Evolutionary conservation across 2,888 invertebrate genomes (phyloP), one percentile per base, ranked within the genome.

Genomic region (Apodemia mormo): DNA sequence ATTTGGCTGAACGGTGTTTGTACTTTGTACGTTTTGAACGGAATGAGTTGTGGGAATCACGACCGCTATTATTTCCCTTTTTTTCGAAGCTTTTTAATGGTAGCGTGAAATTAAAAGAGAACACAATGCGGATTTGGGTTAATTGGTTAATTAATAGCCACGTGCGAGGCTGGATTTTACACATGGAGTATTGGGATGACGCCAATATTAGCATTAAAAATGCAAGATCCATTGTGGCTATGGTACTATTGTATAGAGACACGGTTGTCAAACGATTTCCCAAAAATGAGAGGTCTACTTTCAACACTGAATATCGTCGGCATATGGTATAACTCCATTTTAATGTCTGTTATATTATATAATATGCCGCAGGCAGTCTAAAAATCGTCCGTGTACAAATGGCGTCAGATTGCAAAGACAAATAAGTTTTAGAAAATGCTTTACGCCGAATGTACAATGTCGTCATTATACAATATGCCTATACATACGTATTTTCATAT

Each of bases 71-170:
- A 82, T 82, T 77, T 75, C 75, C 76, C 80, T 86, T 86, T 87
- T 86, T 85, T 82, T 68, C 67, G 70, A 70, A 58, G 69, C 67
- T 76, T 72, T 61, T 71, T 71, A 76, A 78, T 81, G 84, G 80
- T 77, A 78, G 81, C 77, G 79, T 78, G 78, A 87, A 89, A 89
- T 90, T 87, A 89, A 89, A 90, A 88, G 83, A 84, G 85, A 84
- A 82, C 82, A 85, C 80, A 83, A 81, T 80, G 81, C 79, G 85
- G 86, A 86, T 90, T 87, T 82, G 80, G 85, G 81, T 83, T 90
- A 92, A 92, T 92, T 92, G 90, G 85, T 88, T 92, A 92, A 92
- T 92, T 90, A 92, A 91, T 91, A 90, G 90, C 86, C 85, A 77
- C 76, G 79, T 78, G 78, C 79, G 78, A 79, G 79, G 79, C 80